Conservation (phyloP, 2,113 vertebrate species). For the Lethenteron reissneri region DNA sequence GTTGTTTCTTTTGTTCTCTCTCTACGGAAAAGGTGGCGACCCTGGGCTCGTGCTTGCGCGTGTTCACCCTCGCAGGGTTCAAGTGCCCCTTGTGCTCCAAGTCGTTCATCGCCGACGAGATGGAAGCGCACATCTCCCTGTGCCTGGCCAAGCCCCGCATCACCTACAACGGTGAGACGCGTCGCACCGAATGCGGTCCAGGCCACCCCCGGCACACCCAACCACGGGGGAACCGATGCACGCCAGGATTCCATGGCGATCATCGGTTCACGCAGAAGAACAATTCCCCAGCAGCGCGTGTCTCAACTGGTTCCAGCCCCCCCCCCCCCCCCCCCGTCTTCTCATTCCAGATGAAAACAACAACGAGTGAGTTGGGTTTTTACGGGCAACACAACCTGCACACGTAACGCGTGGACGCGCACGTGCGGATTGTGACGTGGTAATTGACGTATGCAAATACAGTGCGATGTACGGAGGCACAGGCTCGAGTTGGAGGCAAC, state of each 20-base stretch:
- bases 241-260: too few species aligned
- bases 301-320: neutral
- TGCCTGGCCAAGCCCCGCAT: constrained; percentile 1
- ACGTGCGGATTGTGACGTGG: too few species aligned
- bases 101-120: neutral
- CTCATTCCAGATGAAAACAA: neutral
- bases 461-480: too few species aligned
- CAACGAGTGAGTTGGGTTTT: neutral
- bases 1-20: too few species aligned
- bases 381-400: neutral
- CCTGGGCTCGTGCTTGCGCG: too few species aligned
- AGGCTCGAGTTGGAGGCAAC: too few species aligned
- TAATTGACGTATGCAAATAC: too few species aligned
- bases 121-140: constrained; percentile 2
- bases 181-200: neutral
- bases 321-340: too few species aligned
- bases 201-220: neutral
- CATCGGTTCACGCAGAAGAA: neutral
- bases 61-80: neutral
- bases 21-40: too few species aligned
- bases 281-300: neutral
- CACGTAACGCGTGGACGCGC: too few species aligned
- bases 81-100: constrained; percentile 4
- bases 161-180: constrained; percentile 1
- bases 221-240: neutral